Conservation (phyloP, 2,797 vertebrate genomes). For the Epinephelus awoara region DNA sequence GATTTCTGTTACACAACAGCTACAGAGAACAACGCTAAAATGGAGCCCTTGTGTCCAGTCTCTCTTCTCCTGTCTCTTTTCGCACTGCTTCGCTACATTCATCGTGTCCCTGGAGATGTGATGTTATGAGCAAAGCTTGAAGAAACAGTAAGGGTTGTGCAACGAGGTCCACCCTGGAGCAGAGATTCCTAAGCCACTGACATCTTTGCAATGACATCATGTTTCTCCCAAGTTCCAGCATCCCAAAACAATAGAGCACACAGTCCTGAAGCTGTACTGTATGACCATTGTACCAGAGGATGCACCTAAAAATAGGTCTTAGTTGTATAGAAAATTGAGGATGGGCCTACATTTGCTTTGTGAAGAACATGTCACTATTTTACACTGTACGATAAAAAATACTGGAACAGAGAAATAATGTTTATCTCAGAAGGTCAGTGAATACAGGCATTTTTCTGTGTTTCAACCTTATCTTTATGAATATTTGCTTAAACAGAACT, state of each 20-base stretch:
- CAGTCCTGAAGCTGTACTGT: constrained; percentile 26
- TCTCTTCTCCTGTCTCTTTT: constrained; percentile 55
- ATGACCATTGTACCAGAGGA: constrained; percentile 1
- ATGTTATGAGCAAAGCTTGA: constrained; percentile 60
- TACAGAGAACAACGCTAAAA: constrained; percentile 40
- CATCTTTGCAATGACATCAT: constrained; percentile 73
- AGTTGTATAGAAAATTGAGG: constrained; percentile 11
- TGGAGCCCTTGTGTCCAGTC: constrained; percentile 55
- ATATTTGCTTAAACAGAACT: background rate
- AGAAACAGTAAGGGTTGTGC: constrained; percentile 59
- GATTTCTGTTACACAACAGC: constrained; percentile 59
- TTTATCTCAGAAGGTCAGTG: background rate
- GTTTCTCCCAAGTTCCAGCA: constrained; percentile 36
- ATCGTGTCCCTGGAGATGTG: constrained; percentile 66
- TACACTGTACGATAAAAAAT: background rate
- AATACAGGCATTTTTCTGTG: background rate
- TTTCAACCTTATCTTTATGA: background rate
- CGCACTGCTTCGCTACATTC: constrained; percentile 72
- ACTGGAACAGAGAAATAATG: background rate
- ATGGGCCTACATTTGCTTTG: background rate
- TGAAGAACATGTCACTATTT: background rate
- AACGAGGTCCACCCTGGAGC: constrained; percentile 62
- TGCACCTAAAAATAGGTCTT: background rate
- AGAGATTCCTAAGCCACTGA: constrained; percentile 63
- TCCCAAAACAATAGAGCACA: constrained; percentile 40